phyloP scores from a whole-genome alignment of 2,113 vertebrate genomes.

The Larimichthys polyactis region DNA sequence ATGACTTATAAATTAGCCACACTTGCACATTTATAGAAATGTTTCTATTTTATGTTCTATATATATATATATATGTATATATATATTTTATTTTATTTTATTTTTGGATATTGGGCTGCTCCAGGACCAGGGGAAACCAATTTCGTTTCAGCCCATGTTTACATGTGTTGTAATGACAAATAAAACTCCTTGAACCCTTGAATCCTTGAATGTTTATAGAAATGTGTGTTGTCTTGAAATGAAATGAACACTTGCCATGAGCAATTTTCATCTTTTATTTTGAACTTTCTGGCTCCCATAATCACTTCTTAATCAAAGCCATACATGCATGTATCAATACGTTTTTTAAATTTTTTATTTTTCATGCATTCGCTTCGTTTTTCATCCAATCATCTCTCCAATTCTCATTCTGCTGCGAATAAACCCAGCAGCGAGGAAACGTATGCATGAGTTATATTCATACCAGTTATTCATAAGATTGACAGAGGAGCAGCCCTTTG shows the following conservation, averaged over 20 bases:
- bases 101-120: no score
- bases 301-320: neutral
- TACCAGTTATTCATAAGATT: constrained; percentile 37
- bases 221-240: neutral
- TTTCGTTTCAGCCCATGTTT: no score
- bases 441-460: constrained; percentile 17
- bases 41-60: no score
- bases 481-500: constrained; percentile 54
- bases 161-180: no score
- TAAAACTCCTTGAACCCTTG: no score
- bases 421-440: neutral
- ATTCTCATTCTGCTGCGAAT: neutral
- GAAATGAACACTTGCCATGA: neutral
- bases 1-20: no score
- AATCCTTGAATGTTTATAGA: no score
- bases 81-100: no score
- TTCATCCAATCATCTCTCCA: neutral
- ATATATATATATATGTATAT: no score
- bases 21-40: neutral
- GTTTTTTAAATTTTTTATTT: neutral
- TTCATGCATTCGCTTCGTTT: neutral
- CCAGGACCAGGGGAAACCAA: no score
- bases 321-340: neutral
- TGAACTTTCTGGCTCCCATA: neutral
- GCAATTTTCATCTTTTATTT: neutral